These are phyloP conservation scores for Subacronicta megacephala DNA, from an alignment of 2,888 invertebrate species.

Conservation along the genomic window DNA sequence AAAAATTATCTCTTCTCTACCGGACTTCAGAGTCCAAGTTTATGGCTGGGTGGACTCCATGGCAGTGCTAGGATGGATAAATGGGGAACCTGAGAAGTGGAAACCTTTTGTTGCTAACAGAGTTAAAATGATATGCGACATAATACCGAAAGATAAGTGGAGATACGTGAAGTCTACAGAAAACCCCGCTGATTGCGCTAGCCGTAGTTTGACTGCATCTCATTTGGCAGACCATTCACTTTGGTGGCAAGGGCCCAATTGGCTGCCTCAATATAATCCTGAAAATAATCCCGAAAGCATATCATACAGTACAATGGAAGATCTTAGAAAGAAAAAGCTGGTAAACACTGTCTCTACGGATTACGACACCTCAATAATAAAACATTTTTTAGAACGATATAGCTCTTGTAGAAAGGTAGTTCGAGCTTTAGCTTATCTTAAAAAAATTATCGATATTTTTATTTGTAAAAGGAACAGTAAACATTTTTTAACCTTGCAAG, in stretches of 20 bases:
- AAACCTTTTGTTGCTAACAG: constrained; percentile 17
- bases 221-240: constrained; percentile 2
- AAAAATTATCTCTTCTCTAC: constrained; percentile 1
- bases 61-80: constrained; percentile 14
- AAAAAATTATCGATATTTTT: constrained; percentile 12
- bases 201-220: constrained; percentile 1
- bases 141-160: constrained; percentile 6
- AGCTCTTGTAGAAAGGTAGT: constrained; percentile 5
- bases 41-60: constrained; percentile 4
- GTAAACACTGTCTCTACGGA: not conserved
- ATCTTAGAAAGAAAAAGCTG: not conserved
- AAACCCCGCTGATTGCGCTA: constrained; percentile 18
- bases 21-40: not conserved
- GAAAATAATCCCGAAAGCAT: not conserved
- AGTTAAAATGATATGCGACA: constrained; percentile 1
- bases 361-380: not conserved
- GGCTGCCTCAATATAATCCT: constrained; percentile 2
- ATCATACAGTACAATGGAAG: not conserved
- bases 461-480: constrained; percentile 7
- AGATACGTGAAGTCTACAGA: constrained; percentile 9
- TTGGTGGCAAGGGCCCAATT: constrained; percentile 13
- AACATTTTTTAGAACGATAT: constrained; percentile 7
- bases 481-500: constrained; percentile 11
- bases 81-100: constrained; percentile 12
- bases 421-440: constrained; percentile 12